Evolutionary conservation across 2,113 vertebrate genomes (phyloP).

Genomic region (Esox niger): DNA sequence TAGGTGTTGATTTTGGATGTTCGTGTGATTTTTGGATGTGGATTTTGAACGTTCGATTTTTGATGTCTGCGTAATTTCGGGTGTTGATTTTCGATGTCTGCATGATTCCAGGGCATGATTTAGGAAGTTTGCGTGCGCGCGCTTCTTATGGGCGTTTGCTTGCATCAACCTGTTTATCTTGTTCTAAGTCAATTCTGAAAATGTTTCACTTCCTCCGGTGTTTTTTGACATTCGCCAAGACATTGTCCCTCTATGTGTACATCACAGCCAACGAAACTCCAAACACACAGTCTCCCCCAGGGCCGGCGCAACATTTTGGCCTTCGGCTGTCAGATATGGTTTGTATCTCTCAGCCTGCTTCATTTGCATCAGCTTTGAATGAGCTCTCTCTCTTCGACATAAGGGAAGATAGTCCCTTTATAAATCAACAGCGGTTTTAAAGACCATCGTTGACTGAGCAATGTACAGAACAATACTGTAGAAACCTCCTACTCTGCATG

Average conservation of each 20-base stretch:
- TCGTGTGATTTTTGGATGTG: not conserved
- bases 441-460: not conserved
- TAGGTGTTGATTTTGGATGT: not conserved
- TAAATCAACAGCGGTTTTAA: conserved; percentile 12
- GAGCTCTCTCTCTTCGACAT: not conserved
- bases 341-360: conserved; percentile 2
- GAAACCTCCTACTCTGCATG: conserved; percentile 24
- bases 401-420: not conserved
- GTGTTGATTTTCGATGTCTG: conserved; percentile 5
- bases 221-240: conserved; percentile 34
- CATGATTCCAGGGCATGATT: not conserved
- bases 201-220: conserved; percentile 4
- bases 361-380: conserved; percentile 3
- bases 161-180: not conserved
- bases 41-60: not conserved
- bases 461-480: conserved; percentile 2
- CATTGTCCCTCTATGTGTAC: conserved; percentile 31
- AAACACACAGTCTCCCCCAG: not conserved
- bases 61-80: not conserved
- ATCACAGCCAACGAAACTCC: not conserved
- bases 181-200: not conserved
- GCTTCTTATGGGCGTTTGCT: conserved; percentile 6
- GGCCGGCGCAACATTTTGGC: not conserved
- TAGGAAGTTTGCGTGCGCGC: not conserved
- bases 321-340: conserved; percentile 21